Conservation (phyloP, 2,113 vertebrate genomes). For the Petromus typicus region DNA sequence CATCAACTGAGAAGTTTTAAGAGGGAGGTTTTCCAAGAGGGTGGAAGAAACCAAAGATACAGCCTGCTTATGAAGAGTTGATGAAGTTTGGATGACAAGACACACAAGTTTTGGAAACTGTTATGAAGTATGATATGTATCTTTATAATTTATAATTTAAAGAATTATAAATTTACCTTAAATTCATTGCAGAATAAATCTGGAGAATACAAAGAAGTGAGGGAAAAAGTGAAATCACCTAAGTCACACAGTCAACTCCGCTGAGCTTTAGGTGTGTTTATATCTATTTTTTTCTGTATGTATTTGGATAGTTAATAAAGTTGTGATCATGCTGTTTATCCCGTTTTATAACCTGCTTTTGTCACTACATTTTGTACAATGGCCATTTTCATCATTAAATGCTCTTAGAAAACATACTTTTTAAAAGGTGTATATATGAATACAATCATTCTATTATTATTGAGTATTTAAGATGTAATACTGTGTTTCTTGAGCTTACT, state of each 20-base stretch:
- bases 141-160: neutral
- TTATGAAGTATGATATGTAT: neutral
- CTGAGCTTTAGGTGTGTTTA: neutral
- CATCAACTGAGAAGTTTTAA: neutral
- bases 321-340: neutral
- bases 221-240: neutral
- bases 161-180: neutral
- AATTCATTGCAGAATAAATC: neutral
- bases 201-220: neutral
- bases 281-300: neutral
- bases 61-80: neutral
- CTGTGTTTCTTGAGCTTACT: neutral
- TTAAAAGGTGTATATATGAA: neutral
- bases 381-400: neutral
- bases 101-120: neutral
- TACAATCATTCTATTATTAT: neutral
- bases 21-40: neutral
- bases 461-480: neutral
- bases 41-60: neutral
- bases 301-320: neutral
- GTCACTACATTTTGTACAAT: neutral
- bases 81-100: neutral
- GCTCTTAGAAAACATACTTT: conserved; percentile 4
- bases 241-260: neutral
- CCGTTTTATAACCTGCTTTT: neutral